Evolutionary conservation across 1,140 invertebrate species (phyloP).

Genomic region (Rhyacophila brunnea): DNA sequence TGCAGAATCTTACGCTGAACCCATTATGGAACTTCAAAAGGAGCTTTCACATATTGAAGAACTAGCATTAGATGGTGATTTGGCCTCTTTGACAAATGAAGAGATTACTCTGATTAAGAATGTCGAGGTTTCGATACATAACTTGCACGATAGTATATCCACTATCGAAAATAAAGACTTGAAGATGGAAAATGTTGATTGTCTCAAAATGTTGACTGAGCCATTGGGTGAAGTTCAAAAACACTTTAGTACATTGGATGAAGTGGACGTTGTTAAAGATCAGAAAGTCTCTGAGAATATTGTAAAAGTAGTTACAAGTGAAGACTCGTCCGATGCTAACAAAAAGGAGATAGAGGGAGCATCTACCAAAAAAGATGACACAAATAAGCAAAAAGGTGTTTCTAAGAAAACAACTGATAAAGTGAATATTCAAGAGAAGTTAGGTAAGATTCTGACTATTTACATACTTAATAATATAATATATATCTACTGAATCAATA

Average conservation of each 20-base stretch:
- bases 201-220: conserved; percentile 16
- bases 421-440: no score
- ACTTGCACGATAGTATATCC: conserved; percentile 23
- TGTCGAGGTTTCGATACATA: conserved; percentile 27
- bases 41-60: conserved; percentile 23
- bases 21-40: conserved; percentile 31
- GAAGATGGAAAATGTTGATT: conserved; percentile 1
- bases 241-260: not conserved
- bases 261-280: no score
- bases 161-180: conserved; percentile 15
- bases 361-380: no score
- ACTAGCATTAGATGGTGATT: conserved; percentile 15
- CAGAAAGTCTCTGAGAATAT: no score
- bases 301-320: no score
- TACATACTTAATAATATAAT: no score
- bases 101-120: conserved; percentile 17
- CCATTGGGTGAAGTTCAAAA: conserved; percentile 22
- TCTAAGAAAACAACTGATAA: no score
- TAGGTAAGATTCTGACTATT: no score
- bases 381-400: no score
- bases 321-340: no score
- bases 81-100: conserved; percentile 9
- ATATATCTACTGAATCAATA: no score
- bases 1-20: conserved; percentile 32
- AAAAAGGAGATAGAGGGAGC: no score